These are phyloP conservation scores for Euura lappo DNA, from an alignment of 1,140 invertebrate genomes.

Conservation along the genomic window DNA sequence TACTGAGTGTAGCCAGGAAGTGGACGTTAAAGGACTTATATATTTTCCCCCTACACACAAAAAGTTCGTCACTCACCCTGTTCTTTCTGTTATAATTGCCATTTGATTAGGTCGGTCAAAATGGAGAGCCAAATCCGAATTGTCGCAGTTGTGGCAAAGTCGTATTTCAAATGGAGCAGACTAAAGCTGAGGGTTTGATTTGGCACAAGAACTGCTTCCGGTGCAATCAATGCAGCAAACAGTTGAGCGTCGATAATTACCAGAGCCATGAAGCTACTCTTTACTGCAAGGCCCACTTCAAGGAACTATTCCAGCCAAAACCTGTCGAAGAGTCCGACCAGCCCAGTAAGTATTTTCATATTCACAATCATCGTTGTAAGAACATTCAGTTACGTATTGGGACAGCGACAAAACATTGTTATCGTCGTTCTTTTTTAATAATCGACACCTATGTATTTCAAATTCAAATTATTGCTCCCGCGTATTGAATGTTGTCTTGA, in stretches of 20 bases:
- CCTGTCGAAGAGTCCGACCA: slow-evolving; percentile 78
- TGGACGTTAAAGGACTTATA: not conserved
- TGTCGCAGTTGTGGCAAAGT: slow-evolving; percentile 85
- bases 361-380: not conserved
- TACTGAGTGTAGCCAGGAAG: not conserved
- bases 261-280: slow-evolving; percentile 85
- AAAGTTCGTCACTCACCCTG: too few species aligned
- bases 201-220: slow-evolving; percentile 94
- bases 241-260: slow-evolving; percentile 88
- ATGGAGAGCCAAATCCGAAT: slow-evolving; percentile 61
- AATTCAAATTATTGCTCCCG: too few species aligned
- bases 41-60: too few species aligned
- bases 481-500: too few species aligned
- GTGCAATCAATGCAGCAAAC: slow-evolving; percentile 87
- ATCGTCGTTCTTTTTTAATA: too few species aligned
- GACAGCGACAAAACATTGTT: too few species aligned
- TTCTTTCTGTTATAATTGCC: too few species aligned
- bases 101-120: slow-evolving; percentile 48
- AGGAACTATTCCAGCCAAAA: slow-evolving; percentile 89
- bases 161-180: slow-evolving; percentile 93
- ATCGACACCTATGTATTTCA: too few species aligned
- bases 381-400: not conserved
- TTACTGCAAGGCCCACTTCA: slow-evolving; percentile 94
- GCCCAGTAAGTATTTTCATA: slow-evolving; percentile 63
- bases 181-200: slow-evolving; percentile 83